phyloP scores from a whole-genome alignment of 2,888 invertebrate species.

The Oxyscelio sp. region DNA sequence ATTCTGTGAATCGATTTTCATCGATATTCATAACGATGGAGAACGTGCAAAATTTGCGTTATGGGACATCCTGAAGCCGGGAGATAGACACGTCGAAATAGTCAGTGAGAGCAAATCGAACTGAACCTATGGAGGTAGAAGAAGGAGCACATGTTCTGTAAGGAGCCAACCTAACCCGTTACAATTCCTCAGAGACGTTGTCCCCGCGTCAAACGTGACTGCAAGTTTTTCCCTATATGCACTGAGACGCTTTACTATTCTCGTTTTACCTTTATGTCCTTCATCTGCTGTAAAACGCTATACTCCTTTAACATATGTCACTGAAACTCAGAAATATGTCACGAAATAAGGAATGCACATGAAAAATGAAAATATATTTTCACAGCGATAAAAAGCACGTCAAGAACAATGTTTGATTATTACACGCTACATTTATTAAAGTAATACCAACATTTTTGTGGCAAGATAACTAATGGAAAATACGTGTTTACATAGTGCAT shows the following conservation, averaged over 20 bases:
- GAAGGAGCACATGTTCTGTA: conserved; percentile 46
- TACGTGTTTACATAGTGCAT: conserved; percentile 8
- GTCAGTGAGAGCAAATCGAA: no score
- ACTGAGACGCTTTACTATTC: conserved; percentile 55
- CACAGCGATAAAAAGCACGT: background rate
- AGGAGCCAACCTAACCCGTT: conserved; percentile 53
- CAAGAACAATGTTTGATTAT: conserved; percentile 35
- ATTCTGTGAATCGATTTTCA: no score
- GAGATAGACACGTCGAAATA: no score
- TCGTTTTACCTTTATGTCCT: conserved; percentile 52
- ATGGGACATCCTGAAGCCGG: no score
- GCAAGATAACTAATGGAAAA: conserved; percentile 10
- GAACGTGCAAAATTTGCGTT: no score
- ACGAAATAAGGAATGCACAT: conserved; percentile 19
- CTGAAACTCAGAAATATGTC: conserved; percentile 35
- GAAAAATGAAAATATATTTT: conserved; percentile 55
- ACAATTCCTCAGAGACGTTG: conserved; percentile 66
- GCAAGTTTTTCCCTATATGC: conserved; percentile 59
- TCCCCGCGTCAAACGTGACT: conserved; percentile 56
- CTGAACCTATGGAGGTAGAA: no score
- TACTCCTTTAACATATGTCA: conserved; percentile 56
- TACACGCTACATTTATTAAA: conserved; percentile 15
- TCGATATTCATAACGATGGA: no score
- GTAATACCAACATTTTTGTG: background rate
- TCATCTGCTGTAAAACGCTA: conserved; percentile 58